A percentile compares a stretch with the other conserved stretches of the same genome.
phyloP scores from a whole-genome alignment of 2,888 invertebrate genomes.

The Leucophora obtusa region DNA sequence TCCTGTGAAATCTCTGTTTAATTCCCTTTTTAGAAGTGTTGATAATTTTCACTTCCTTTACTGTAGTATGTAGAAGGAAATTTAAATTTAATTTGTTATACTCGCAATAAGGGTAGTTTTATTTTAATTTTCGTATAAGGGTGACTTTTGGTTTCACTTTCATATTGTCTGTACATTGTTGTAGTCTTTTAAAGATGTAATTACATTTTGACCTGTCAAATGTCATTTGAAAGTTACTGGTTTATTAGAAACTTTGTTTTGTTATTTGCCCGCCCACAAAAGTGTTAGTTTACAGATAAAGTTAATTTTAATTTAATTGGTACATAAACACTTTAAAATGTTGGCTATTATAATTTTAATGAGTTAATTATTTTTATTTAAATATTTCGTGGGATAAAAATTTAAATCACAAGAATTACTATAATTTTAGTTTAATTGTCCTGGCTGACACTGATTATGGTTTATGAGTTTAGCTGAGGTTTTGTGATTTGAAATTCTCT shows the following conservation, averaged over 20 bases:
- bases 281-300: conserved; percentile 65
- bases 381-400: too few relatives aligned
- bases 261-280: conserved; percentile 57
- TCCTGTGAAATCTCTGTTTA: conserved; percentile 17
- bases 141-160: conserved; percentile 52
- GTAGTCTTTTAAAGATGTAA: conserved; percentile 33
- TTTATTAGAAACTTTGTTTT: conserved; percentile 41
- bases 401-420: too few relatives aligned
- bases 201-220: conserved; percentile 64
- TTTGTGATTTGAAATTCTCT: too few relatives aligned
- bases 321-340: conserved; percentile 42
- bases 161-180: background rate
- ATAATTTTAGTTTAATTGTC: too few relatives aligned
- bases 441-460: too few relatives aligned
- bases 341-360: conserved; percentile 41
- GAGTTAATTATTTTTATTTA: background rate
- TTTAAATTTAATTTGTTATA: conserved; percentile 31
- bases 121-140: background rate
- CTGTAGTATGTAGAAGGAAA: background rate
- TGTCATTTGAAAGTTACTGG: conserved; percentile 65
- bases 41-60: conserved; percentile 53
- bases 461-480: too few relatives aligned
- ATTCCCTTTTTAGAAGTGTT: conserved; percentile 26
- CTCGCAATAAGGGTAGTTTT: conserved; percentile 21
- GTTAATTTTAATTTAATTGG: conserved; percentile 65